Evolutionary conservation across 2,113 vertebrate species (phyloP).

Genomic region (Notothenia rossii): DNA sequence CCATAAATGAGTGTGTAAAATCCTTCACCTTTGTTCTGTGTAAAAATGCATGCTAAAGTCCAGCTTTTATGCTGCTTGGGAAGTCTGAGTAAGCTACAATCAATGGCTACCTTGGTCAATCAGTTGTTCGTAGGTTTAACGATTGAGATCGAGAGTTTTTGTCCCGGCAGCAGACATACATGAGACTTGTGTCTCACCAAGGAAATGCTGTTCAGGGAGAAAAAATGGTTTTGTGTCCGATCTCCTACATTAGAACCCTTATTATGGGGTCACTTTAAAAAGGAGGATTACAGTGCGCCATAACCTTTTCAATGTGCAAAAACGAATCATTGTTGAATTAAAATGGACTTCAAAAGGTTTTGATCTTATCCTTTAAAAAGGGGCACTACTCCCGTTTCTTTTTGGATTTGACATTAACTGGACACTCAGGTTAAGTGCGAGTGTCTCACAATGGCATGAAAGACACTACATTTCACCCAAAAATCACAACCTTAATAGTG

Average conservation of each 20-base stretch:
- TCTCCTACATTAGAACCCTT: neutral
- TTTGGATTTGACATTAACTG: neutral
- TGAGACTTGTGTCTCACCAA: neutral
- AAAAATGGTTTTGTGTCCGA: neutral
- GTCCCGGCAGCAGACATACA: neutral
- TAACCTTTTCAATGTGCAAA: too few species aligned
- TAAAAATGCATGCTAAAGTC: neutral
- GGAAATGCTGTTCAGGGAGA: neutral
- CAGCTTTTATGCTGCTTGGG: neutral
- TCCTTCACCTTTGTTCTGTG: neutral
- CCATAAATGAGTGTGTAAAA: too few species aligned
- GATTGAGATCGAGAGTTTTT: neutral
- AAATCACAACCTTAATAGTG: too few species aligned
- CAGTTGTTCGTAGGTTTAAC: neutral
- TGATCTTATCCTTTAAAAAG: too few species aligned
- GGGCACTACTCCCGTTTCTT: too few species aligned
- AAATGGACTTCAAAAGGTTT: neutral
- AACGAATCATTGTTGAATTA: neutral
- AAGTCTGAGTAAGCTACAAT: neutral
- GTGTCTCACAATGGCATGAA: neutral
- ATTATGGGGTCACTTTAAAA: too few species aligned
- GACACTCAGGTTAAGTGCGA: neutral
- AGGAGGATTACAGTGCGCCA: too few species aligned
- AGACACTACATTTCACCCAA: too few species aligned
- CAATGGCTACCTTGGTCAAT: neutral